Percentiles rank a stretch among this genome's conserved stretches.
These are phyloP conservation scores for Lindbergichthys nudifrons DNA, from an alignment of 2,797 vertebrate genomes.

Conservation along the genomic window DNA sequence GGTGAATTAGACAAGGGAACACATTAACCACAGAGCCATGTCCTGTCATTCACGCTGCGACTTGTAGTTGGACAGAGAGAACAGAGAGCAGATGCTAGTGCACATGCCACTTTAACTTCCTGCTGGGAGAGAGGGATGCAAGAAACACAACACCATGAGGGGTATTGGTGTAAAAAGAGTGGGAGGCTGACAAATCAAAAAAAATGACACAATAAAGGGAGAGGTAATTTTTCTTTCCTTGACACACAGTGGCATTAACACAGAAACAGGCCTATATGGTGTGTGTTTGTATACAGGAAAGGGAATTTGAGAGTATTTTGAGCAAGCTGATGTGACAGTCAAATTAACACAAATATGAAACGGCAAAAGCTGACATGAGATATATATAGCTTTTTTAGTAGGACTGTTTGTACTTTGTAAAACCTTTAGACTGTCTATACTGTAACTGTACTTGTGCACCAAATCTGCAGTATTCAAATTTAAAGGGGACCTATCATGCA, in stretches of 20 bases:
- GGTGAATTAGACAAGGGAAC: constrained; percentile 59
- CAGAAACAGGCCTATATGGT: constrained; percentile 17
- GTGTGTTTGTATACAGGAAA: constrained; percentile 11
- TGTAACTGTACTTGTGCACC: neutral
- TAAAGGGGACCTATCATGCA: too few species aligned
- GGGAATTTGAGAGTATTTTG: constrained; percentile 36
- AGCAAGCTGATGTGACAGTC: constrained; percentile 22
- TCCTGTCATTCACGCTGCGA: constrained; percentile 67
- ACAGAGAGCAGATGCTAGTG: constrained; percentile 77
- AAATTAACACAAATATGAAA: constrained; percentile 25
- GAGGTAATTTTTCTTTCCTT: constrained; percentile 25
- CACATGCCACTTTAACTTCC: constrained; percentile 81
- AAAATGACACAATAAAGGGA: constrained; percentile 28
- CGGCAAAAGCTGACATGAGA: constrained; percentile 16
- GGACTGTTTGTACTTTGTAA: constrained; percentile 2
- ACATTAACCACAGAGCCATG: constrained; percentile 62
- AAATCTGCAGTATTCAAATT: neutral
- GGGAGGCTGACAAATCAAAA: constrained; percentile 52
- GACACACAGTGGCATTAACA: constrained; percentile 22
- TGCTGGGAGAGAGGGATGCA: constrained; percentile 65
- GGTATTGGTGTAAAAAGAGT: constrained; percentile 26
- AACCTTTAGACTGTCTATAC: neutral
- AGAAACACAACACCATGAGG: constrained; percentile 30
- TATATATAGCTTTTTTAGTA: neutral
- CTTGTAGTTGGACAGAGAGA: constrained; percentile 65